A percentile compares a stretch with the other conserved stretches of the same genome.
These are phyloP conservation scores for Aplodontia rufa DNA, from an alignment of 2,113 vertebrate genomes.

Conservation along the genomic window DNA sequence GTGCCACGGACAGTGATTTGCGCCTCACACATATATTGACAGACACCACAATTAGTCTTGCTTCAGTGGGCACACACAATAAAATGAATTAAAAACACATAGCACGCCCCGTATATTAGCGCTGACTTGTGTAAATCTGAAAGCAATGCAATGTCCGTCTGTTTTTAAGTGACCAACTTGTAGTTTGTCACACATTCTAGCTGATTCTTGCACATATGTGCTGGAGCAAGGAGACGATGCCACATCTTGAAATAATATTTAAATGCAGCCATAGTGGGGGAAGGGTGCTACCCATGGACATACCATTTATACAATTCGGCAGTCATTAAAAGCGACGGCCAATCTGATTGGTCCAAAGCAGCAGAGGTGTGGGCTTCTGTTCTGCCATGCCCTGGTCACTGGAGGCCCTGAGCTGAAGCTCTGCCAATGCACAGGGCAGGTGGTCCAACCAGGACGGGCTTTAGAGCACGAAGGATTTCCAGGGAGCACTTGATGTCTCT, in stretches of 20 bases:
- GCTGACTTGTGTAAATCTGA: constrained; percentile 75
- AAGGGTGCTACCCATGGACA: constrained; percentile 80
- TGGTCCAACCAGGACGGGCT: constrained; percentile 15
- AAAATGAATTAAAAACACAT: constrained; percentile 87
- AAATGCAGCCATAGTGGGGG: neutral
- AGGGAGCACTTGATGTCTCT: constrained; percentile 53
- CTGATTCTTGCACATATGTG: constrained; percentile 50
- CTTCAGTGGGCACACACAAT: constrained; percentile 89
- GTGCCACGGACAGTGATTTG: constrained; percentile 87
- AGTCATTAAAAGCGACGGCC: constrained; percentile 83
- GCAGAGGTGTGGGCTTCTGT: constrained; percentile 86
- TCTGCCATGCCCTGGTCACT: constrained; percentile 75
- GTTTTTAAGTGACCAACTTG: constrained; percentile 70
- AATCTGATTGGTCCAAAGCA: constrained; percentile 79
- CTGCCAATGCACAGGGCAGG: constrained; percentile 40
- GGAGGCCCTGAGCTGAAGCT: constrained; percentile 71
- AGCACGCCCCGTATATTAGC: constrained; percentile 71
- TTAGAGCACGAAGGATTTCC: constrained; percentile 51
- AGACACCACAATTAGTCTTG: constrained; percentile 91
- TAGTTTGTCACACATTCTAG: constrained; percentile 74
- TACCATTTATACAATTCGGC: constrained; percentile 83
- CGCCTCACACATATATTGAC: constrained; percentile 89
- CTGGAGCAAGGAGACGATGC: constrained; percentile 40
- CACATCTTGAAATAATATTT: constrained; percentile 43
- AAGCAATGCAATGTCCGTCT: constrained; percentile 67